Base-by-base conservation (phyloP, 2,888 invertebrate species). In the Leptopilina drosophilae region DNA sequence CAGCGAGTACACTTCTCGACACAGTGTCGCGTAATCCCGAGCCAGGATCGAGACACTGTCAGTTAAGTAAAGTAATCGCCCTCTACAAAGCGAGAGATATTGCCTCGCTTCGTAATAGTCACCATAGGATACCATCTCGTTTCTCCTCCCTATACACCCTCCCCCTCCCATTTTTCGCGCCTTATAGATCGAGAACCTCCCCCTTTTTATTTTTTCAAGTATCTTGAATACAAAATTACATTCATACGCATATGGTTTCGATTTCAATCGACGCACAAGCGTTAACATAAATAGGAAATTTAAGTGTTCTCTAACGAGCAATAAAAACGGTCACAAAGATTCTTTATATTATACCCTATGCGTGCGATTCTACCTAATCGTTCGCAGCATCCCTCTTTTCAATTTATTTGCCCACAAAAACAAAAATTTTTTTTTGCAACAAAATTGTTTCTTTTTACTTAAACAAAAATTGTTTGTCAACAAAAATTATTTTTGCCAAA, bases 21-120 rank as follows among this genome's bases (percentile, higher is more conserved):
- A 82, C 80, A 82, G 84, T 81, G 84, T 84, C 82, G 82, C 82
- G 84, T 81, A 82, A 84, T 84, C 80, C 76, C 64, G 49, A 76
- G 59, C 42, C 67, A 9, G 46, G 66, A 62, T 67, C 76, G 76
- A 46, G 76, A 53, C 62, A 62, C 15, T 49, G 79, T 65, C 75
- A 53, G 64, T 79, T 69, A 73, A 73, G 56, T 56, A 73, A 73
- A 73, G 56, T 73, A 73, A 42, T 64, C 73, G 78, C 62, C 56
- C 59, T 53, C 64, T 49, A 64, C 53, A 64, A 66, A 77, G 77
- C 65, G 59, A 77, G 66, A 66, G 77, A 77, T 77, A 66, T 77
- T 66, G 77, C 59, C n/a, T 40, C 67, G 77, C 66, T 59, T 73
- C 73, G 73, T 73, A 73, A 73, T 73, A 73, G 73, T 73, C 73